phyloP scores from a whole-genome alignment of 2,113 vertebrate genomes.

The Protomyctophum bolini region DNA sequence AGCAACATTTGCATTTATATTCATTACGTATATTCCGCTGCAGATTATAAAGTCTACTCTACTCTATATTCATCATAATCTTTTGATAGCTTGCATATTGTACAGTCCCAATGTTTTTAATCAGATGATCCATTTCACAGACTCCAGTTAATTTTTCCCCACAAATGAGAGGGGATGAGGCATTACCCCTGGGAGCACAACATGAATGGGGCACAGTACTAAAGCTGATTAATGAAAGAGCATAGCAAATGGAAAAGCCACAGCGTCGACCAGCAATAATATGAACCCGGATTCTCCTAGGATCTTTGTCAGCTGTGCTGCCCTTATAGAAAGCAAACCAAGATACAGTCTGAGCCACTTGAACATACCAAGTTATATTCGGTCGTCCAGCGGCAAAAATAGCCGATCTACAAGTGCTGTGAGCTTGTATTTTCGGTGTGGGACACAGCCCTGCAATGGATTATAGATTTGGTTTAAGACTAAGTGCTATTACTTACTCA shows the following conservation, averaged over 20 bases:
- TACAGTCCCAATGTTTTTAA: constrained; percentile 48
- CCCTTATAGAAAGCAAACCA: constrained; percentile 10
- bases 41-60: constrained; percentile 31
- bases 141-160: constrained; percentile 44
- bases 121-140: constrained; percentile 38
- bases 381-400: too few species aligned
- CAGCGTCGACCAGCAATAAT: constrained; percentile 29
- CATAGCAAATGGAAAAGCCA: constrained; percentile 49
- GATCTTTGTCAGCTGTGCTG: constrained; percentile 24
- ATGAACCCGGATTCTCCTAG: constrained; percentile 31
- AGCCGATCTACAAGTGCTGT: too few species aligned
- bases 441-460: too few species aligned
- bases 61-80: constrained; percentile 49
- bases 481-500: constrained; percentile 67
- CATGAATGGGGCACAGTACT: constrained; percentile 39
- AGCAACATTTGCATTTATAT: constrained; percentile 39
- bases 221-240: constrained; percentile 72
- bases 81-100: constrained; percentile 37
- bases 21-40: constrained; percentile 32
- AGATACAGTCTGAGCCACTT: constrained; percentile 43
- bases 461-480: constrained; percentile 25
- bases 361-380: not conserved
- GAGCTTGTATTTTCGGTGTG: too few species aligned
- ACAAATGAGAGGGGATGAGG: constrained; percentile 57
- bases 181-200: constrained; percentile 33